Percentiles rank a stretch among this genome's conserved stretches.
phyloP scores from a whole-genome alignment of 2,797 vertebrate genomes.

The Danio albolineatus region DNA sequence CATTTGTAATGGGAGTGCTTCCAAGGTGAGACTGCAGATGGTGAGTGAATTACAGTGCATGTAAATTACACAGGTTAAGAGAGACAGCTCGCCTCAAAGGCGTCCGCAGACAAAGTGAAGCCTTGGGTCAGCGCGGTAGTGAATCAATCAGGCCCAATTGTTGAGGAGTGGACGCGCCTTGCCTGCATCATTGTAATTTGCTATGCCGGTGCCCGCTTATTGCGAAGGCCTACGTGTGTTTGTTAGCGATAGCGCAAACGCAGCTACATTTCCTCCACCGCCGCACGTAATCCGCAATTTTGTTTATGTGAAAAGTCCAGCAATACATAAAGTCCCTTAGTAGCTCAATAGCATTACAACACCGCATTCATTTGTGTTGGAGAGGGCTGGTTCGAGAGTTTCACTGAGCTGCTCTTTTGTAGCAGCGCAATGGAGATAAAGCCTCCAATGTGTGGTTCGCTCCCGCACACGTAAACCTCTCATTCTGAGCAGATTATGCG shows the following conservation, averaged over 20 bases:
- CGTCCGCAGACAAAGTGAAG: slow-evolving; percentile 57
- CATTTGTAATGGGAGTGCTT: slow-evolving; percentile 66
- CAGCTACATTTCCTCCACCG: background rate
- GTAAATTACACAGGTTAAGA: slow-evolving; percentile 64
- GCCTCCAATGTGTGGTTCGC: slow-evolving; percentile 71
- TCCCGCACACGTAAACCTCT: slow-evolving; percentile 63
- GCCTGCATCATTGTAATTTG: slow-evolving; percentile 33
- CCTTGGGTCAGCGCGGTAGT: slow-evolving; percentile 56
- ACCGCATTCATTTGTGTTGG: slow-evolving; percentile 33
- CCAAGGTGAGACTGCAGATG: slow-evolving; percentile 60
- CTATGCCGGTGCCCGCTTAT: slow-evolving; percentile 10
- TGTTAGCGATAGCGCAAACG: slow-evolving; percentile 25
- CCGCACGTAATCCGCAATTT: slow-evolving; percentile 29
- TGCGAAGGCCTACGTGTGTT: slow-evolving; percentile 26
- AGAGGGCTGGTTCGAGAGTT: slow-evolving; percentile 49
- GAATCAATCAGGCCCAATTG: slow-evolving; percentile 55
- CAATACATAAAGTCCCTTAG: slow-evolving; percentile 39
- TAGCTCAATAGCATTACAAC: slow-evolving; percentile 45
- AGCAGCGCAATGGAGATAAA: slow-evolving; percentile 63
- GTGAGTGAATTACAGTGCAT: slow-evolving; percentile 63
- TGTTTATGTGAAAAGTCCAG: slow-evolving; percentile 29
- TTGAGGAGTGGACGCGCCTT: slow-evolving; percentile 18
- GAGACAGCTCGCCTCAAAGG: slow-evolving; percentile 47
- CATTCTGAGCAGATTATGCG: slow-evolving; percentile 67
- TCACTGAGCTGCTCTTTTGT: slow-evolving; percentile 45